These are phyloP conservation scores for Perdix hodgsoniae DNA, from an alignment of 2,797 vertebrate species.

Conservation along the genomic window DNA sequence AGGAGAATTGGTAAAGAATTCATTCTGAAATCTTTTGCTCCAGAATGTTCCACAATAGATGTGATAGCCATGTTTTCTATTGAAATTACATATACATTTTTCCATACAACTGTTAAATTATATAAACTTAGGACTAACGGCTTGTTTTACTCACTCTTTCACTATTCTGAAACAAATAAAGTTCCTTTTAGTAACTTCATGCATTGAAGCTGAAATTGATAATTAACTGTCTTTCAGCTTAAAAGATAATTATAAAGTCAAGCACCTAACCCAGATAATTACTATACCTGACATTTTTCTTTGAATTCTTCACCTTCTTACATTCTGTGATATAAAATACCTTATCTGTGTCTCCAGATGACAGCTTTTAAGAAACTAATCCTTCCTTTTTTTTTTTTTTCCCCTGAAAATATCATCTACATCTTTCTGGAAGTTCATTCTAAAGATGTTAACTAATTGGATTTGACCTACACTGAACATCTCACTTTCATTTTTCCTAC, in stretches of 20 bases:
- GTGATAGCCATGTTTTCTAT: neutral
- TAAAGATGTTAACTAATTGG: slow-evolving; percentile 73
- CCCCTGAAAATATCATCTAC: slow-evolving; percentile 61
- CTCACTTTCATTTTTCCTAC: slow-evolving; percentile 61
- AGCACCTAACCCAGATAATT: slow-evolving; percentile 81
- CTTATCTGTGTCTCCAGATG: slow-evolving; percentile 71
- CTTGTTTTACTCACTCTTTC: neutral
- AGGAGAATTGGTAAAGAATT: neutral
- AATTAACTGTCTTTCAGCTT: slow-evolving; percentile 87
- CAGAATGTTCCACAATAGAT: neutral
- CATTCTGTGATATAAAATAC: slow-evolving; percentile 61
- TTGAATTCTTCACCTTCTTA: slow-evolving; percentile 68
- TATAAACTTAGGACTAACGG: neutral
- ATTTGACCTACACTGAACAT: slow-evolving; percentile 65
- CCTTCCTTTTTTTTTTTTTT: neutral
- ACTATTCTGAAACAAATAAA: slow-evolving; percentile 52
- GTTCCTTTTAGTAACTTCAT: slow-evolving; percentile 86
- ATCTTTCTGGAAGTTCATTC: slow-evolving; percentile 65
- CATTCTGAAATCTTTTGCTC: neutral
- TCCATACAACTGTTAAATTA: neutral
- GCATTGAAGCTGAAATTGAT: slow-evolving; percentile 88
- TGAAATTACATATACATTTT: neutral
- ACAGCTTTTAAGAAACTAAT: slow-evolving; percentile 67
- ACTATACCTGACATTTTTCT: slow-evolving; percentile 74
- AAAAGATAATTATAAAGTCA: slow-evolving; percentile 89